phyloP scores from a whole-genome alignment of 2,797 vertebrate species.

The Smutsia gigantea region DNA sequence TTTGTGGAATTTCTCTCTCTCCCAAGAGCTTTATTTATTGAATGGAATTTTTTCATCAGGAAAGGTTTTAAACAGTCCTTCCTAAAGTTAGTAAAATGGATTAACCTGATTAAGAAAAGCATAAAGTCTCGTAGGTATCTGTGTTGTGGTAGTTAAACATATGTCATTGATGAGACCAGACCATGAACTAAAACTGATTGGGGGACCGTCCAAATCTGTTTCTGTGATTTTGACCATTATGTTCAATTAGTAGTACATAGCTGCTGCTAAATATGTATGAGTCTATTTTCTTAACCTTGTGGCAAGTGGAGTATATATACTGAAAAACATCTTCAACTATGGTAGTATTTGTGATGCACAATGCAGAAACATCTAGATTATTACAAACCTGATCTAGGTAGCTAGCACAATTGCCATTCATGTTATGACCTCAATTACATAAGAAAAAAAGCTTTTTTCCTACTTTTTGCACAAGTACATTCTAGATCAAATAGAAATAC shows the following conservation, averaged over 20 bases:
- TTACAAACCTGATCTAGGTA: neutral
- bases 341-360: neutral
- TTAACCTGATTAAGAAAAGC: conserved; percentile 16
- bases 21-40: conserved; percentile 28
- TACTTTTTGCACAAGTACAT: neutral
- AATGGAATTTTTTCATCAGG: conserved; percentile 39
- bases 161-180: neutral
- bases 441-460: neutral
- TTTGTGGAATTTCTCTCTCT: neutral
- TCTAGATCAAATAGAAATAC: neutral
- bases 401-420: neutral
- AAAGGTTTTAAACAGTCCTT: conserved; percentile 37
- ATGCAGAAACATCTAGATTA: neutral
- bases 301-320: neutral
- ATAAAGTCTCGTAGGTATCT: neutral
- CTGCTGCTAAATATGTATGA: neutral
- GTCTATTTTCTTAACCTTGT: conserved; percentile 12
- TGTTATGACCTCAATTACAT: neutral
- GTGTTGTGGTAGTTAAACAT: neutral
- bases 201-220: neutral
- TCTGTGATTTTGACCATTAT: conserved; percentile 5
- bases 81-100: conserved; percentile 11
- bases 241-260: neutral
- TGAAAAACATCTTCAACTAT: neutral
- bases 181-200: neutral